phyloP scores from a whole-genome alignment of 2,797 vertebrate species.

The Neopelma chrysocephalum region DNA sequence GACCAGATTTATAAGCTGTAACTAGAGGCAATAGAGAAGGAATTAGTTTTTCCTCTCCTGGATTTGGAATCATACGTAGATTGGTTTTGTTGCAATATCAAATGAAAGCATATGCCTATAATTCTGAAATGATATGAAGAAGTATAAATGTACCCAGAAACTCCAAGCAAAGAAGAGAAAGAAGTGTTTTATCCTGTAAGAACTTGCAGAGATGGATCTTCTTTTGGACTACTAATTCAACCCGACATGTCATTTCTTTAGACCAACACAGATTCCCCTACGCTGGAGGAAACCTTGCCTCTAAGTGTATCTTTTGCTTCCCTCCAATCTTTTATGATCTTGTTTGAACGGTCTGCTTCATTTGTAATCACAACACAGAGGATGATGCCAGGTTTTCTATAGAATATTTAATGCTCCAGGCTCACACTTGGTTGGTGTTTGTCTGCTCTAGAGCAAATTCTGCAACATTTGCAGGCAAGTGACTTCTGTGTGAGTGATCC shows the following conservation, averaged over 20 bases:
- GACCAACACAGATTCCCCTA: neutral
- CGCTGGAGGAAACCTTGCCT: neutral
- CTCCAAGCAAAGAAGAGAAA: neutral
- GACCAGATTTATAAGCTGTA: conserved; percentile 14
- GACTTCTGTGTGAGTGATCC: neutral
- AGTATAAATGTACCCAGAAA: neutral
- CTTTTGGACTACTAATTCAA: neutral
- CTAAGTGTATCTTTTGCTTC: neutral
- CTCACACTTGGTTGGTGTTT: neutral
- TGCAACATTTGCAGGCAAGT: neutral
- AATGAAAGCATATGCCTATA: neutral
- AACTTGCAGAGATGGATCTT: neutral
- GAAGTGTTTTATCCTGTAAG: neutral
- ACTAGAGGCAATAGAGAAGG: neutral
- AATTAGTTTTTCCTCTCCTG: neutral
- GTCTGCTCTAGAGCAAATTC: neutral
- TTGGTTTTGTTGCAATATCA: neutral
- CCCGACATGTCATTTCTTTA: neutral
- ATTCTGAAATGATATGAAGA: neutral
- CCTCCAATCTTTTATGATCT: neutral
- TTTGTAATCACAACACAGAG: neutral
- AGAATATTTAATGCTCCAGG: neutral
- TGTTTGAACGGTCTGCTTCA: neutral
- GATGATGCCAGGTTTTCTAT: neutral
- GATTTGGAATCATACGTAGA: neutral